Evolutionary conservation across 2,888 invertebrate species (phyloP).

Genomic region (Serrognathus titanus): DNA sequence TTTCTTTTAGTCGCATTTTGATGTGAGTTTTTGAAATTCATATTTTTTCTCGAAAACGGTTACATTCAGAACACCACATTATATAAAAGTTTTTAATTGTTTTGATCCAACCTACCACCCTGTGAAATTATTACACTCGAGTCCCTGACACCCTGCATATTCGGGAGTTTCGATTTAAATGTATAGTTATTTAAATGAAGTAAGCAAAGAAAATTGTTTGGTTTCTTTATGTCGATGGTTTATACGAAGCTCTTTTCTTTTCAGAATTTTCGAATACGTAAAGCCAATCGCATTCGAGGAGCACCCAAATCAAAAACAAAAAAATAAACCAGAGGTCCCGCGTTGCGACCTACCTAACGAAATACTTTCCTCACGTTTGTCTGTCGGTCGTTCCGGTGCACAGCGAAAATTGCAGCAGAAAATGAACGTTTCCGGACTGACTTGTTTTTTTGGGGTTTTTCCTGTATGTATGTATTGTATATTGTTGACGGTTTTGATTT

Average conservation of each 20-base stretch:
- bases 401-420: neutral
- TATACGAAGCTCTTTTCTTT: constrained; percentile 10
- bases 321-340: constrained; percentile 5
- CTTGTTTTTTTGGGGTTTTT: neutral
- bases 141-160: too few species aligned
- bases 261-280: constrained; percentile 20
- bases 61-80: too few species aligned
- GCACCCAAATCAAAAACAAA: constrained; percentile 6
- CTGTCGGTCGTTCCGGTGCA: neutral
- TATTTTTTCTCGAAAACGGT: too few species aligned
- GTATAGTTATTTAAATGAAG: neutral
- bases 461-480: constrained; percentile 17
- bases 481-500: constrained; percentile 15
- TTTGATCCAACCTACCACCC: too few species aligned
- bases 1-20: too few species aligned
- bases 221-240: neutral
- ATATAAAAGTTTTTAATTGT: too few species aligned
- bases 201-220: neutral
- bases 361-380: neutral
- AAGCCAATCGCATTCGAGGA: constrained; percentile 13
- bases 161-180: too few species aligned
- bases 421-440: constrained; percentile 3
- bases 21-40: too few species aligned
- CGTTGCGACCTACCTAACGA: neutral
- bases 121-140: too few species aligned